Percentiles rank a stretch among this genome's conserved stretches.
These are phyloP conservation scores for Pelosia muscerda DNA, from an alignment of 2,888 invertebrate genomes.

Conservation along the genomic window DNA sequence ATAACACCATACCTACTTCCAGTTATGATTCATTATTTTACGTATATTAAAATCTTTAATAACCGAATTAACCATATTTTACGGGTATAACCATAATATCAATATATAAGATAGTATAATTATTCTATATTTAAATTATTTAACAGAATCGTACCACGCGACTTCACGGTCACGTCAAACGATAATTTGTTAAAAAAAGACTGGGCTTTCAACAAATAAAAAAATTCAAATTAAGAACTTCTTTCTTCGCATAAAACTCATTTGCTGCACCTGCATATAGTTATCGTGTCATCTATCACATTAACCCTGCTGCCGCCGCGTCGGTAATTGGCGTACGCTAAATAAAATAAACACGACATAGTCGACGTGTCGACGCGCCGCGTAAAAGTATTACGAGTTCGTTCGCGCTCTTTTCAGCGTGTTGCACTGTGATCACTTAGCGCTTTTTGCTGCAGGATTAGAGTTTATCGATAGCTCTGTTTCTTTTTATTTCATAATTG, in stretches of 20 bases:
- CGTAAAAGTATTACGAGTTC: constrained; percentile 46
- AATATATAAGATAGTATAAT: too few relatives aligned
- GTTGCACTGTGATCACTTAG: background rate
- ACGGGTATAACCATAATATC: too few relatives aligned
- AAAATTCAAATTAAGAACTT: constrained; percentile 7
- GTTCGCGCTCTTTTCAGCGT: constrained; percentile 37
- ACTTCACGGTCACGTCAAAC: background rate
- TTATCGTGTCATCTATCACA: constrained; percentile 70
- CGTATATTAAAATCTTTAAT: too few relatives aligned
- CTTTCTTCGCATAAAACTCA: constrained; percentile 11
- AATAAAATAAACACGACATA: constrained; percentile 61
- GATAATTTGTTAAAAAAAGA: background rate
- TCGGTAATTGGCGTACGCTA: constrained; percentile 66
- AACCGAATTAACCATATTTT: too few relatives aligned
- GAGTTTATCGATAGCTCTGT: background rate
- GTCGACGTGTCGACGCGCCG: constrained; percentile 34
- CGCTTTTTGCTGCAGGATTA: background rate
- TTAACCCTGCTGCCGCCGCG: constrained; percentile 61
- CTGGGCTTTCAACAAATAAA: background rate
- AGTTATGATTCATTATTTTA: too few relatives aligned
- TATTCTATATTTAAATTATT: background rate
- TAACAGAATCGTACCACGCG: background rate
- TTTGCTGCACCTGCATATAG: constrained; percentile 56
- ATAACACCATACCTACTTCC: too few relatives aligned
- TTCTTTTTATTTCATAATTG: background rate